Evolutionary conservation across 2,797 vertebrate species (phyloP), one percentile per base, ranked within the genome.

Genomic region (Artibeus lituratus): DNA sequence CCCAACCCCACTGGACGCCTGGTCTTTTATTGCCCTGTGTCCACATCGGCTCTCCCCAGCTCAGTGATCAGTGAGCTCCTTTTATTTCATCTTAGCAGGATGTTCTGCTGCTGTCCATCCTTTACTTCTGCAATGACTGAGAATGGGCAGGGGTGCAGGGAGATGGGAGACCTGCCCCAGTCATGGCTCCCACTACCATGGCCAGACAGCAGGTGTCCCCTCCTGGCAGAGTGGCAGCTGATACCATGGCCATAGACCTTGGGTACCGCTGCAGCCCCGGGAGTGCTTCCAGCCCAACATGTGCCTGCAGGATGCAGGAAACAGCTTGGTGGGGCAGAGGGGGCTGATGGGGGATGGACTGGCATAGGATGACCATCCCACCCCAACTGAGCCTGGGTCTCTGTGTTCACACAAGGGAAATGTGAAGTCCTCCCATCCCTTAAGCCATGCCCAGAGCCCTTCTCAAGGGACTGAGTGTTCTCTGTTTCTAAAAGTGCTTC

Each of bases 171-270:
- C 39, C 5, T 26, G 9, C 5, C 51, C 4, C 22, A 22, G 57
- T 10, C 7, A 14, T 1, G 15, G 65, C 1, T 51, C 65, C 74
- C 19, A 42, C 5, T 4, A 8, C 26, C 76, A 29, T 0, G 0
- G 10, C 67, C 29, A 51, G 84, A 22, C 2, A 3, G 42, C 26
- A 51, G 62, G 49, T 47, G 19, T 86, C 65, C 32, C 42, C 51
- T 12, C 26, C 5, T 2, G 4, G 26, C 26, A 18, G 2, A 0
- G 15, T 22, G 78, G 65, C 8, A 29, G 42, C 1, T 29, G 2
- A n/a, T 49, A 19, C 1, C 2, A 2, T 49, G 83, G 51, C 39
- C 39, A 2, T 24, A 47, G 74, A 57, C 10, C 65, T 39, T 0
- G 10, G 51, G 62, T 16, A 24, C 83, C 5, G 1, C 10, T 14